phyloP scores from a whole-genome alignment of 2,888 invertebrate species.

The Petrophora chlorosata region DNA sequence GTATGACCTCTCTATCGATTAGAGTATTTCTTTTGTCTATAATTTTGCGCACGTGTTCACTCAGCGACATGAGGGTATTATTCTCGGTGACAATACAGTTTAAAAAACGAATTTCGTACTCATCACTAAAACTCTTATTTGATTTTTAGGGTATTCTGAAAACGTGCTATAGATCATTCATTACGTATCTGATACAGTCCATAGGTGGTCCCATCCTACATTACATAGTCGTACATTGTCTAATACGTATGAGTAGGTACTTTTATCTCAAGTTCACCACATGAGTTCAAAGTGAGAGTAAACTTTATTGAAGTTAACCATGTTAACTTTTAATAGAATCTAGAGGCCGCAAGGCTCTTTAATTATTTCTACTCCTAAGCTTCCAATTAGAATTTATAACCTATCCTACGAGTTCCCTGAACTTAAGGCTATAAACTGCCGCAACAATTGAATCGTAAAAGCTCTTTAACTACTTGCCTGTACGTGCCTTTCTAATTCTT shows the following conservation, averaged over 20 bases:
- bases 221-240: no score
- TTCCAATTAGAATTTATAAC: slow-evolving; percentile 15
- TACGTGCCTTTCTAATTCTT: slow-evolving; percentile 3
- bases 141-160: no score
- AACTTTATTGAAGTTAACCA: slow-evolving; percentile 1
- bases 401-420: slow-evolving; percentile 8
- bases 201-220: no score
- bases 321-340: slow-evolving; percentile 4
- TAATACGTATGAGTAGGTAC: no score
- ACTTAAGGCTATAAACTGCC: slow-evolving; percentile 4
- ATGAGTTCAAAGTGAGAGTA: neutral
- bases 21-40: slow-evolving; percentile 1
- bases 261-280: no score
- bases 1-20: slow-evolving; percentile 9
- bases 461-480: neutral
- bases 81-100: no score
- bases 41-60: neutral
- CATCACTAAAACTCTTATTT: no score
- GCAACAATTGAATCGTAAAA: slow-evolving; percentile 18
- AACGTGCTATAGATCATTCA: no score
- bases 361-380: slow-evolving; percentile 1
- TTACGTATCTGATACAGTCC: no score
- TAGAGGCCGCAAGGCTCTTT: neutral
- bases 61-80: no score
- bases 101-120: no score